These are phyloP conservation scores for Gasteruption jaculator DNA, from an alignment of 2,888 invertebrate species.

Conservation along the genomic window DNA sequence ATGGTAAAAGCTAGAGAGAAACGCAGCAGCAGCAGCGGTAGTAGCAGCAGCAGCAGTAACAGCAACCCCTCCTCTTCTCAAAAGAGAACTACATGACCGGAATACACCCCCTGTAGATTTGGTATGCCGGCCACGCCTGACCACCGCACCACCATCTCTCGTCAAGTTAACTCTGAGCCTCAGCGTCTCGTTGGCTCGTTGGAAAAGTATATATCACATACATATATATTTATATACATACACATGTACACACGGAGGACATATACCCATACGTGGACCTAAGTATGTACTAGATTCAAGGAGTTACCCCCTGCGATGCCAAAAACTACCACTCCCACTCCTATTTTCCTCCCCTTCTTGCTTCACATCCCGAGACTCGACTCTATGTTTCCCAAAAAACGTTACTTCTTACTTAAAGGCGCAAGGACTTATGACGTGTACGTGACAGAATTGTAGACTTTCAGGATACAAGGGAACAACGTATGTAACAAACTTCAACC, in stretches of 20 bases:
- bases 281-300: too few species aligned
- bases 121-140: constrained; percentile 49
- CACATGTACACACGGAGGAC: too few species aligned
- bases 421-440: constrained; percentile 43
- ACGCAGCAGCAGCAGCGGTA: too few species aligned
- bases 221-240: too few species aligned
- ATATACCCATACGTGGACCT: too few species aligned
- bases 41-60: too few species aligned
- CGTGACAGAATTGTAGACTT: constrained; percentile 46
- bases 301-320: constrained; percentile 23
- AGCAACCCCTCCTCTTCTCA: too few species aligned
- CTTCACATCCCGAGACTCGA: constrained; percentile 5
- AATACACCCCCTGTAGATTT: constrained; percentile 49
- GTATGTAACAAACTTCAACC: too few species aligned
- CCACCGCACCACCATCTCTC: constrained; percentile 39
- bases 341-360: constrained; percentile 16
- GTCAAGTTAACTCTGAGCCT: constrained; percentile 40
- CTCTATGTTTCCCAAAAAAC: background rate
- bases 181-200: too few species aligned
- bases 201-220: too few species aligned
- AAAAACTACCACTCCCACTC: constrained; percentile 12
- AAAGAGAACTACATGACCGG: constrained; percentile 52
- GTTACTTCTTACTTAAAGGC: constrained; percentile 42
- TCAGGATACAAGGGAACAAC: constrained; percentile 16
- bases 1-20: too few species aligned